A percentile compares a stretch with the other conserved stretches of the same genome.
Conservation (phyloP, 2,888 invertebrate genomes). For the Latrodectus hesperus region DNA sequence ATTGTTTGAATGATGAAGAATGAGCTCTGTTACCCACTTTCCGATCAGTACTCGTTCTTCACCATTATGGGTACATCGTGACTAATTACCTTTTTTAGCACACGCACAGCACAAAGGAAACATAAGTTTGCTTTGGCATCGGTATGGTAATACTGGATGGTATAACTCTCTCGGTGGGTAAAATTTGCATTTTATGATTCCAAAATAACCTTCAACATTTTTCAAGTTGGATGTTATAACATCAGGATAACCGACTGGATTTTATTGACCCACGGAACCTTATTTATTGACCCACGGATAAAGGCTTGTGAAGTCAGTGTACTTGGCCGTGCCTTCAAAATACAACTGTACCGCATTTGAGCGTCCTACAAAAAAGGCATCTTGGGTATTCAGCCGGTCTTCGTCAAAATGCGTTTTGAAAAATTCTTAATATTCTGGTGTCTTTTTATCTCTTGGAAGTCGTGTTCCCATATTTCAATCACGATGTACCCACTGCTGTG, state of each 20-base stretch:
- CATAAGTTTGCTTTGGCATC: constrained; percentile 72
- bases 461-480: constrained; percentile 21
- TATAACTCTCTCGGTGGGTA: constrained; percentile 71
- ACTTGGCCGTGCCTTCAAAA: constrained; percentile 70
- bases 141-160: constrained; percentile 73
- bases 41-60: constrained; percentile 72
- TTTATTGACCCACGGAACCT: too few species aligned
- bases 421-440: constrained; percentile 61
- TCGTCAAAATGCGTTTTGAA: neutral
- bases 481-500: too few species aligned
- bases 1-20: too few species aligned
- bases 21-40: constrained; percentile 73
- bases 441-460: neutral
- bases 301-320: constrained; percentile 71
- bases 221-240: constrained; percentile 50
- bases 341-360: constrained; percentile 71
- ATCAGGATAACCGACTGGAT: constrained; percentile 71
- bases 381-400: constrained; percentile 41
- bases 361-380: constrained; percentile 72
- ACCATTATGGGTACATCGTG: constrained; percentile 73
- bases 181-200: constrained; percentile 71
- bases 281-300: constrained; percentile 70
- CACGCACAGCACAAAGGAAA: constrained; percentile 74
- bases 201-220: constrained; percentile 61
- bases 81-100: constrained; percentile 71